Base-by-base conservation (phyloP, 2,888 invertebrate species). In the Helobdella robusta region DNA sequence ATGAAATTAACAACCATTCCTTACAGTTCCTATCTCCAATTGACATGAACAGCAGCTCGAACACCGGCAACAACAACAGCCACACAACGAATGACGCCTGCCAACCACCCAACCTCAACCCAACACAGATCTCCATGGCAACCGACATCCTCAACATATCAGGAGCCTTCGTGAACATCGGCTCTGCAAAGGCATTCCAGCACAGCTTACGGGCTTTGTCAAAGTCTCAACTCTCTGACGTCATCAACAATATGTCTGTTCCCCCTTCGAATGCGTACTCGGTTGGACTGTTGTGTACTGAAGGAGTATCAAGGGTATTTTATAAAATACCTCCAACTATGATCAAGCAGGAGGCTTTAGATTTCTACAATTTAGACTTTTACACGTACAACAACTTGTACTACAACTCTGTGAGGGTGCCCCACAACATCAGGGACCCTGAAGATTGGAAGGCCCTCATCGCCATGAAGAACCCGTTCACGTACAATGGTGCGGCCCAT, bases 121-220 rank as follows among this genome's bases (percentile, higher is more conserved):
- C 61, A 1, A 34, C 34, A 15, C 66, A 66, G 36, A 34, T 48
- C 15, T 28, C 35, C 50, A 48, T 66, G 40, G 66, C 61, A 20
- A 59, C 50, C 23, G 66, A 66, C 15, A 50, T 66, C n/a, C 61
- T 66, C 28, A 66, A 50, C 56, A 66, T 66, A 15, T 61, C 61
- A 15, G 66, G 66, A 8, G 36, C 52, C 61, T 66, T 66, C 54
- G 52, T 66, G 28, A 66, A 66, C 52, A 66, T 66, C 28, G 66
- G 66, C 36, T 66, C 66, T 11, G 66, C 61, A 6, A 66, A 66
- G 50, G 66, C 66, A 8, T 44, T 61, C 44, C 66, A 66, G 52
- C 66, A 66, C 52, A 60, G 46, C 32, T 44, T 66, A 30, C 40
- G 66, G 32, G 48, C 35, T 25, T 46, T 61, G 20, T 48, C 61